Conservation (phyloP, 1,140 invertebrate genomes). For the Aphis gossypii region DNA sequence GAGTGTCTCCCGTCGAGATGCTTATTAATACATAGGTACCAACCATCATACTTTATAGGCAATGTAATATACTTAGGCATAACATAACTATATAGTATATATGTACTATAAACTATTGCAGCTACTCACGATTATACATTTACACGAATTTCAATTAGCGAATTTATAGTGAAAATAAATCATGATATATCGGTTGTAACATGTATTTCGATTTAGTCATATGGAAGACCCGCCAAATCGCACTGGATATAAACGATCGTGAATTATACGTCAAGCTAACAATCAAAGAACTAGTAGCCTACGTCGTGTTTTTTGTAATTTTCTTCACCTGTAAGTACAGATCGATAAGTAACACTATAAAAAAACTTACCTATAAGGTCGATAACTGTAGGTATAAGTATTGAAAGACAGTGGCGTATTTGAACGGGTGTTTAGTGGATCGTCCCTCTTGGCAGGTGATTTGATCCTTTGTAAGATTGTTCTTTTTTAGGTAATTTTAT, state of each 20-base stretch:
- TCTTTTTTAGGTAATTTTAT: background rate
- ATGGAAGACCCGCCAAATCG: constrained; percentile 33
- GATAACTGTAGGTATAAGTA: no score
- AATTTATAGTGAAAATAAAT: background rate
- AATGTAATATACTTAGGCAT: no score
- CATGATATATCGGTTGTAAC: background rate
- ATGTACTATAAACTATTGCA: no score
- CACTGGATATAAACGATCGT: background rate
- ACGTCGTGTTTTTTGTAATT: background rate
- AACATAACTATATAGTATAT: no score
- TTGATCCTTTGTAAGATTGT: background rate
- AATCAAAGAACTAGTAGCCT: background rate
- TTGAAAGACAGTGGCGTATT: background rate
- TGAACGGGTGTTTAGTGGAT: background rate
- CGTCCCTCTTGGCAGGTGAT: background rate
- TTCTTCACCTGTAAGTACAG: background rate
- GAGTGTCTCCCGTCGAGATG: no score
- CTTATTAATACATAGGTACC: no score
- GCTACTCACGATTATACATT: no score
- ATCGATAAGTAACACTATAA: no score
- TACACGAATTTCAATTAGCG: no score
- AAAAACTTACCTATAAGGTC: no score
- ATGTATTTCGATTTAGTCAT: background rate
- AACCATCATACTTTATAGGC: no score
- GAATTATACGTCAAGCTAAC: constrained; percentile 8